These are phyloP conservation scores for Phylloscopus trochiloides DNA, from an alignment of 2,113 vertebrate species.

Conservation along the genomic window DNA sequence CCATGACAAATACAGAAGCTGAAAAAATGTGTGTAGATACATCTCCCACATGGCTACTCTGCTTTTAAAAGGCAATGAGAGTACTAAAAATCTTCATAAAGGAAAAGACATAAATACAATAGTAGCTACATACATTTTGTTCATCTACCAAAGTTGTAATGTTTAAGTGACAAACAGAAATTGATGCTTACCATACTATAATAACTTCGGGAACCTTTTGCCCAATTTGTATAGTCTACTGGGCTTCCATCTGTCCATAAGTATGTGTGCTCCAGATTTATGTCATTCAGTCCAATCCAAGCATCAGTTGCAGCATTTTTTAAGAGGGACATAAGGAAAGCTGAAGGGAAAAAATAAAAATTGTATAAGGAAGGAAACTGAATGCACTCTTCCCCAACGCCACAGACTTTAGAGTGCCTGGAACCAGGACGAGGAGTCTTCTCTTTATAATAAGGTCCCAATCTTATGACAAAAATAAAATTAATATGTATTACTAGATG, in stretches of 20 bases:
- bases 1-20: not conserved
- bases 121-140: not conserved
- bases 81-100: not conserved
- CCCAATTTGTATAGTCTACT: conserved; percentile 91
- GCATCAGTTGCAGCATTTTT: conserved; percentile 65
- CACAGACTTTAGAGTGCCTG: not conserved
- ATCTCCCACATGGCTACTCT: not conserved
- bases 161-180: not conserved
- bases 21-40: not conserved
- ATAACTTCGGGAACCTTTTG: conserved; percentile 80
- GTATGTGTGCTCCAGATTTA: conserved; percentile 85
- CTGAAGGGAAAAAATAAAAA: conserved; percentile 65
- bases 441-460: not conserved
- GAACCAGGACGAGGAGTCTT: not conserved
- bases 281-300: conserved; percentile 91
- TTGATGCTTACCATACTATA: conserved; percentile 6
- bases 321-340: conserved; percentile 84
- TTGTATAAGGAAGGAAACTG: not conserved
- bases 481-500: no score
- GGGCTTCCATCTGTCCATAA: conserved; percentile 90
- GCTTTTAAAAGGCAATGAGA: not conserved
- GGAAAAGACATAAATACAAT: not conserved
- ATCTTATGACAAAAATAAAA: not conserved
- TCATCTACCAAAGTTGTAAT: not conserved
- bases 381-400: not conserved